Evolutionary conservation across 2,797 vertebrate genomes (phyloP).

Genomic region (Acridotheres tristis): DNA sequence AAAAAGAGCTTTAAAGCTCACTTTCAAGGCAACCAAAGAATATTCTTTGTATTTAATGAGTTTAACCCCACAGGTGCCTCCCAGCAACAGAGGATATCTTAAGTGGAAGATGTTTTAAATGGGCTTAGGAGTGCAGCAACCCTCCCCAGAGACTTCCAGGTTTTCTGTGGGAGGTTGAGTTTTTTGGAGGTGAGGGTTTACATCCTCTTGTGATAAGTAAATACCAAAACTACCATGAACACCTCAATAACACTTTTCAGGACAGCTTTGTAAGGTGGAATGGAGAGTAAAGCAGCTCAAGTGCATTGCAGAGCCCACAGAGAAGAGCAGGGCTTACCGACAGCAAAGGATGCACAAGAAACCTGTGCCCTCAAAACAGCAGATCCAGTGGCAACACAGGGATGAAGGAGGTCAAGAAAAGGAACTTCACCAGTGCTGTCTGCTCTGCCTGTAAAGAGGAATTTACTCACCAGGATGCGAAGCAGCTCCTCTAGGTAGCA

Average conservation of each 20-base stretch:
- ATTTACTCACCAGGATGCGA: constrained; percentile 88
- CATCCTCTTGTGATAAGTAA: neutral
- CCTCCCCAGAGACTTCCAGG: neutral
- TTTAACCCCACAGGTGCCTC: neutral
- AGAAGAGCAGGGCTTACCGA: neutral
- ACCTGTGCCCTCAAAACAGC: neutral
- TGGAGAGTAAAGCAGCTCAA: neutral
- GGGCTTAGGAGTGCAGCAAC: neutral
- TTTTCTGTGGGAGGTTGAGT: neutral
- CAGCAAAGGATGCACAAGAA: neutral
- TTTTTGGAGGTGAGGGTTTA: neutral
- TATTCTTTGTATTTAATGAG: neutral
- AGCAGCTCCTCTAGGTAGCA: constrained; percentile 97
- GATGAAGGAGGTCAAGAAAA: neutral
- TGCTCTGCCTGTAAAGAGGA: neutral
- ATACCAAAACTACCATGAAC: neutral
- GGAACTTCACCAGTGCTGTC: neutral
- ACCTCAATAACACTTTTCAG: neutral
- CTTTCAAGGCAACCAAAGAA: neutral
- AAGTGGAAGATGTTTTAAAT: neutral
- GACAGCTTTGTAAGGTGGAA: neutral
- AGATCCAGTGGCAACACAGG: neutral
- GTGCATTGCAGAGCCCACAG: neutral
- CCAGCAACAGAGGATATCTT: neutral
- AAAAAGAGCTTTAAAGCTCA: neutral